phyloP scores from a whole-genome alignment of 2,888 invertebrate genomes.

The Philopedon plagiatum region DNA sequence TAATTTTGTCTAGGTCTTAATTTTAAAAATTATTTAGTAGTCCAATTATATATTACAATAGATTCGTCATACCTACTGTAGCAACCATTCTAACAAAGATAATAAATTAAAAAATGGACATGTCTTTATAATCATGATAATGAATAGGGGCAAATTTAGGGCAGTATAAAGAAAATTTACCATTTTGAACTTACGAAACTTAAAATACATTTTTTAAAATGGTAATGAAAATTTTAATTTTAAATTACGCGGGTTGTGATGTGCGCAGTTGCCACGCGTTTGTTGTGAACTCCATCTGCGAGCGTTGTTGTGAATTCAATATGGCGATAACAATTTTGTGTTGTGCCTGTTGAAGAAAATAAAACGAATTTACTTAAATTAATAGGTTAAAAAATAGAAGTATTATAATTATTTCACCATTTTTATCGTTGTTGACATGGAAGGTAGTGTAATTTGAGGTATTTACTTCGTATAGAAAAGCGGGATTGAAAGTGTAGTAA shows the following conservation, averaged over 20 bases:
- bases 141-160: no score
- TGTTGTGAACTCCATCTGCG: constrained; percentile 68
- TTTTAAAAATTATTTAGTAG: not conserved
- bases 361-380: constrained; percentile 57
- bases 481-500: constrained; percentile 55
- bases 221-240: constrained; percentile 47
- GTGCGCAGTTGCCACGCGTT: constrained; percentile 68
- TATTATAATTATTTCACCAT: constrained; percentile 46
- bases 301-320: constrained; percentile 78
- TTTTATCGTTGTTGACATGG: constrained; percentile 50
- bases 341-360: constrained; percentile 71
- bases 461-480: constrained; percentile 50
- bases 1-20: no score
- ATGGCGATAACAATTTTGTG: constrained; percentile 75
- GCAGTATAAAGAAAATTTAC: not conserved
- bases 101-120: no score
- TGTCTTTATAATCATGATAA: no score
- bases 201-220: not conserved
- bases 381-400: constrained; percentile 27
- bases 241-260: constrained; percentile 61
- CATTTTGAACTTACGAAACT: not conserved
- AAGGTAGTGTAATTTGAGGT: constrained; percentile 44
- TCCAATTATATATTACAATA: no score
- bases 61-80: no score
- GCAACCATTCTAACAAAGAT: no score